phyloP scores from a whole-genome alignment of 1,140 invertebrate species.

The Zaprionus ghesquierei region DNA sequence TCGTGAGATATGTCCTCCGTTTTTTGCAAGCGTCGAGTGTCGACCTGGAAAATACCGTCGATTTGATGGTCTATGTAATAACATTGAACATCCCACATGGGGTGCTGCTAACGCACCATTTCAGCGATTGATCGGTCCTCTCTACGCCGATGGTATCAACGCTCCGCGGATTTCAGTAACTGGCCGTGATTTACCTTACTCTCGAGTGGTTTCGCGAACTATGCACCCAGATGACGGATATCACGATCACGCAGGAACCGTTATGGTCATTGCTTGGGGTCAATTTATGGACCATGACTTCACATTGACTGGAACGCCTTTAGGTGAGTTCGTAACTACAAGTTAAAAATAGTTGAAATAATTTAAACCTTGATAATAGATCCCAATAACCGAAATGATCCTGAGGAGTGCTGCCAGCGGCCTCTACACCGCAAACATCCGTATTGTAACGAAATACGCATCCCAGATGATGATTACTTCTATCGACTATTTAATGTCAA shows the following conservation, averaged over 20 bases:
- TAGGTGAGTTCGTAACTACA: slow-evolving; percentile 85
- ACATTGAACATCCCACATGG: slow-evolving; percentile 95
- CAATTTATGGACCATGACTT: slow-evolving; percentile 98
- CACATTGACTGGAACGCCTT: slow-evolving; percentile 92
- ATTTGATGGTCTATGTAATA: slow-evolving; percentile 96
- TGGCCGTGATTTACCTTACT: slow-evolving; percentile 89
- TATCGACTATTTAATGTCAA: slow-evolving; percentile 92
- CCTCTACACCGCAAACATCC: slow-evolving; percentile 91
- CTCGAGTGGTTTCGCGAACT: slow-evolving; percentile 92
- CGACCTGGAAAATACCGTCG: slow-evolving; percentile 94
- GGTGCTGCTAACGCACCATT: slow-evolving; percentile 93
- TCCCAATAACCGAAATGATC: slow-evolving; percentile 92
- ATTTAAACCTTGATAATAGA: slow-evolving; percentile 84
- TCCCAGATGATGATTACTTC: slow-evolving; percentile 96
- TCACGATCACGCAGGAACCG: slow-evolving; percentile 96
- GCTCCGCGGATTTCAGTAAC: slow-evolving; percentile 89
- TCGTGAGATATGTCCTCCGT: slow-evolving; percentile 93
- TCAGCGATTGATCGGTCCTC: slow-evolving; percentile 89
- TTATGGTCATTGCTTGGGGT: slow-evolving; percentile 96
- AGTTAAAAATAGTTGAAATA: background rate
- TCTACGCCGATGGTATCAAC: slow-evolving; percentile 91
- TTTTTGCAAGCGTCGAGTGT: slow-evolving; percentile 93
- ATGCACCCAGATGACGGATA: slow-evolving; percentile 96
- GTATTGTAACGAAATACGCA: slow-evolving; percentile 94
- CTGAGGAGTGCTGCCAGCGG: slow-evolving; percentile 93